These are phyloP conservation scores for Irena cyanogastra DNA, from an alignment of 2,113 vertebrate genomes.

Conservation along the genomic window DNA sequence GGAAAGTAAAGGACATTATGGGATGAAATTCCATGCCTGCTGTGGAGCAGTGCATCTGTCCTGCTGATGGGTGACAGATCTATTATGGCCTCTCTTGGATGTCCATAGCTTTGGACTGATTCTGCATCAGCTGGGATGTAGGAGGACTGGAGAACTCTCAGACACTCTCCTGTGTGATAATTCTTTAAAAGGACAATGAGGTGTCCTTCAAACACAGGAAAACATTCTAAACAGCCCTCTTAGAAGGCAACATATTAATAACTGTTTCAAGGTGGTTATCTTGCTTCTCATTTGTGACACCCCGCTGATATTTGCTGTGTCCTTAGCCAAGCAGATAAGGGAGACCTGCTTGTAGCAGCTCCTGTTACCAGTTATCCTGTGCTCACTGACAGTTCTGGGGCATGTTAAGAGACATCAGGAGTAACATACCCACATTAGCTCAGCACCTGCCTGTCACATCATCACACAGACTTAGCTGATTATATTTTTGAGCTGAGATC, in stretches of 20 bases:
- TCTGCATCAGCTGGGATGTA: background rate
- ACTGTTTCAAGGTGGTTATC: background rate
- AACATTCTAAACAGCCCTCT: background rate
- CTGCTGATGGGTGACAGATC: background rate
- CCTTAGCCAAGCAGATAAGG: background rate
- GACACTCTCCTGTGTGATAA: rapidly evolving
- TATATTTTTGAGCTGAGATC: background rate
- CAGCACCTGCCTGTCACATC: background rate
- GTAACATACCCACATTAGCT: background rate
- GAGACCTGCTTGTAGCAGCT: background rate
- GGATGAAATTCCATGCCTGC: background rate
- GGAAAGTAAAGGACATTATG: background rate
- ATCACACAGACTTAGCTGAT: background rate
- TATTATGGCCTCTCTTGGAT: background rate
- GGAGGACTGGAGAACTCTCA: background rate
- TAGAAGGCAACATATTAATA: background rate
- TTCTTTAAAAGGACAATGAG: background rate
- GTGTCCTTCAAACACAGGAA: background rate
- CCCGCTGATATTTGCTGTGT: background rate
- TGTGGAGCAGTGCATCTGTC: rapidly evolving
- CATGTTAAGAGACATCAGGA: background rate
- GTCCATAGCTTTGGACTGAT: background rate
- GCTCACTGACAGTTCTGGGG: background rate
- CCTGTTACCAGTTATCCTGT: background rate
- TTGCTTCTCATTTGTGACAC: background rate